phyloP scores from a whole-genome alignment of 2,888 invertebrate genomes.

The Rotaria socialis region DNA sequence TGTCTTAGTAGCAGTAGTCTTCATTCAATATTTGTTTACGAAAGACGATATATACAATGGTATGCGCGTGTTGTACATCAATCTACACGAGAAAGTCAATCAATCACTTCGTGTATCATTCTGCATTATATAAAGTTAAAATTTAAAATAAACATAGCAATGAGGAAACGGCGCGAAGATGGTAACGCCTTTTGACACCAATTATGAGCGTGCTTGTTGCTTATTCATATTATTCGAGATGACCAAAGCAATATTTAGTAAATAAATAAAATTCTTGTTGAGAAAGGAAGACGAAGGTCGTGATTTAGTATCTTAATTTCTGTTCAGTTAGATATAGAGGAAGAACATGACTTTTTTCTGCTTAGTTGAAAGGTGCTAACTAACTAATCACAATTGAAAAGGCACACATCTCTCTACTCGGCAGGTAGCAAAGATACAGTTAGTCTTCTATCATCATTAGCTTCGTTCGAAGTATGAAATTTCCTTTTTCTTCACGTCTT shows the following conservation, averaged over 20 bases:
- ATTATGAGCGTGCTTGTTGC: not conserved
- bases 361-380: no score
- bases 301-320: not conserved
- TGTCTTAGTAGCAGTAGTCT: not conserved
- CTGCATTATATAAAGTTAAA: not conserved
- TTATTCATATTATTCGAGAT: not conserved
- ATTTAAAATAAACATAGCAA: not conserved
- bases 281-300: not conserved
- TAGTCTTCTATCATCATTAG: not conserved
- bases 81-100: not conserved
- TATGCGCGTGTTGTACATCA: not conserved
- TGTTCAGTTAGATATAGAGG: not conserved
- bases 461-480: not conserved
- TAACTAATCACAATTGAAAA: no score
- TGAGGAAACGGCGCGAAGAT: not conserved
- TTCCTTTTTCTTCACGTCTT: not conserved
- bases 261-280: not conserved
- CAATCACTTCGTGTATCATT: not conserved
- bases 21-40: slow-evolving; percentile 18
- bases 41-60: not conserved
- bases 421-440: not conserved
- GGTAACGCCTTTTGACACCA: not conserved
- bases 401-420: not conserved
- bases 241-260: not conserved
- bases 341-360: not conserved